Base-by-base conservation (phyloP, 2,888 invertebrate genomes). In the Idaea aversata region DNA sequence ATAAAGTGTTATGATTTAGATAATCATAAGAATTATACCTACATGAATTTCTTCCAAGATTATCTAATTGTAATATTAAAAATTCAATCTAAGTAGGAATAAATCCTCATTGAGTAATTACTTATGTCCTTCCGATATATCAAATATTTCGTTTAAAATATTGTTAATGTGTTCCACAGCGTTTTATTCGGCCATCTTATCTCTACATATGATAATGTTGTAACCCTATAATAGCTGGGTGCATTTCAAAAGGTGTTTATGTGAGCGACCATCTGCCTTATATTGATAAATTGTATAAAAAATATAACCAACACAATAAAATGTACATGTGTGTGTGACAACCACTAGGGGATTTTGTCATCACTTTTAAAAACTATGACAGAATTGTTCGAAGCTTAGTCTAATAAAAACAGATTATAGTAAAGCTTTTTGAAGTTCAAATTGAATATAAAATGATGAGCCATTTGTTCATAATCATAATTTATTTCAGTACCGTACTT, bases 281-380 rank as follows among this genome's bases (percentile, higher is more conserved):
- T 83, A 88, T 90, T 91, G 90, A 90, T 91, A 89, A 88, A 91
- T 86, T 85, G 86, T 87, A 86, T 91, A 91, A 92, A 93, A 91
- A 91, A 86, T 83, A 75, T 79, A 78, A 76, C 79, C 76, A 78
- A 81, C 79, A 85, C 82, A 83, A 85, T 77, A 71, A 73, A 74
- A 69, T 7, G 7, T 75, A 76, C 75, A 74, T 75, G 79, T 81
- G 83, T 84, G 82, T 78, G 77, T 68, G 73, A 74, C 68, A 71
- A 64, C 62, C 63, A 64, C 66, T 66, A 75, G 80, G 84, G 83
- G 81, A 74, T 75, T 74, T 71, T 70, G 65, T 73, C 69, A 67
- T 66, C 68, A 67, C 67, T 73, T 73, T 72, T 70, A 64, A 72
- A 74, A 75, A 72, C 66, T 68, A 69, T 67, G 66, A 69, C 38